A percentile compares a stretch with the other conserved stretches of the same genome.
Evolutionary conservation across 2,888 invertebrate genomes (phyloP).

Genomic region (Cheilosia soror): DNA sequence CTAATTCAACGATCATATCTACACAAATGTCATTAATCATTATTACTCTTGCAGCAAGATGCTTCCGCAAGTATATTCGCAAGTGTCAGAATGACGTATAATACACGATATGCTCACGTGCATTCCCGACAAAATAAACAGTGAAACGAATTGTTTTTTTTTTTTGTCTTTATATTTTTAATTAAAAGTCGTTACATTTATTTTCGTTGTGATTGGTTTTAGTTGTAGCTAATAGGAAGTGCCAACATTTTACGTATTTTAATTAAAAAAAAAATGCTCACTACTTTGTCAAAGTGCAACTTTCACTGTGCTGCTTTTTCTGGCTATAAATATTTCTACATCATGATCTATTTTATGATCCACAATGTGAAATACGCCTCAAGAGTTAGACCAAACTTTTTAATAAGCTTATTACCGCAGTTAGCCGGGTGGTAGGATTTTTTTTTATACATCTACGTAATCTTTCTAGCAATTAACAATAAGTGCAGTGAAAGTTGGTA

Average conservation of each 20-base stretch:
- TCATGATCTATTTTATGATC: constrained; percentile 3
- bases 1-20: neutral
- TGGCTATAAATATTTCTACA: neutral
- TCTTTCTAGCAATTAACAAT: constrained; percentile 6
- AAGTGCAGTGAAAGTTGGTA: constrained; percentile 5
- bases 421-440: too few species aligned
- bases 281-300: neutral
- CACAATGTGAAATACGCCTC: neutral
- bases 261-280: neutral
- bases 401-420: too few species aligned
- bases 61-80: neutral
- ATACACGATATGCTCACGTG: too few species aligned
- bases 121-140: too few species aligned
- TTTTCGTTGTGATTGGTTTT: too few species aligned
- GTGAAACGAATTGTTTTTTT: too few species aligned
- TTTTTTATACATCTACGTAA: neutral
- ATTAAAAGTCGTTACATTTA: too few species aligned
- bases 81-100: too few species aligned
- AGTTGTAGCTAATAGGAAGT: too few species aligned
- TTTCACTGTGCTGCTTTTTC: constrained; percentile 14
- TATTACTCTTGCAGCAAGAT: neutral
- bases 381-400: neutral
- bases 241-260: neutral
- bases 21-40: constrained; percentile 3
- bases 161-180: too few species aligned